phyloP scores from a whole-genome alignment of 2,797 vertebrate genomes.

The Perodicticus potto region DNA sequence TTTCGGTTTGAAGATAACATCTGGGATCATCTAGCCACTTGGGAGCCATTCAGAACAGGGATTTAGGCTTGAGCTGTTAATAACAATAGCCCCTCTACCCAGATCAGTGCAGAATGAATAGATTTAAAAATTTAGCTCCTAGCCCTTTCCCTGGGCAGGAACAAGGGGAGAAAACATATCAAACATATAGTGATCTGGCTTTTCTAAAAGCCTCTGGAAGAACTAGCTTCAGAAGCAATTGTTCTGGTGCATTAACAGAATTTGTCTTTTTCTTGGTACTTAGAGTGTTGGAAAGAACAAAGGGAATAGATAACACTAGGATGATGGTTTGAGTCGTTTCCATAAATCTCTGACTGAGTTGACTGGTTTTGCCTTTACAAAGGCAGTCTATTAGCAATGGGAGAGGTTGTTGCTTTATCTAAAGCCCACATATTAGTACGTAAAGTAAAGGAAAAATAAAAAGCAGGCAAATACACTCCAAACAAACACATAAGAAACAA shows the following conservation, averaged over 20 bases:
- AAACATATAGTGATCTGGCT: not conserved
- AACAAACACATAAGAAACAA: not conserved
- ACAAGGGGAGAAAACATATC: not conserved
- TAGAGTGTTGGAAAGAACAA: not conserved
- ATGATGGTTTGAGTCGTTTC: not conserved
- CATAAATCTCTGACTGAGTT: not conserved
- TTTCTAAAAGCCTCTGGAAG: not conserved
- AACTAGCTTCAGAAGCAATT: not conserved
- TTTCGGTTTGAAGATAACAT: not conserved
- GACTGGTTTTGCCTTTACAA: not conserved
- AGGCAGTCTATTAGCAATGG: not conserved
- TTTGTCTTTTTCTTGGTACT: not conserved
- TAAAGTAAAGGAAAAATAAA: not conserved
- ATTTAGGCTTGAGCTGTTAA: not conserved
- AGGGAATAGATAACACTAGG: not conserved
- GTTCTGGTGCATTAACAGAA: not conserved
- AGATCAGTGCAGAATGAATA: not conserved
- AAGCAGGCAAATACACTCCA: not conserved
- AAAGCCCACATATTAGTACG: not conserved
- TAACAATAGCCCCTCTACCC: not conserved
- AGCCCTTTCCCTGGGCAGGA: not conserved
- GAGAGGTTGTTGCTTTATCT: not conserved
- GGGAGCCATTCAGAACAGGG: not conserved
- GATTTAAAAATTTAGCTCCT: not conserved
- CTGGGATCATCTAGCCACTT: not conserved